Evolutionary conservation across 2,113 vertebrate species (phyloP), one percentile per base, ranked within the genome.

Genomic region (Marmota monax): DNA sequence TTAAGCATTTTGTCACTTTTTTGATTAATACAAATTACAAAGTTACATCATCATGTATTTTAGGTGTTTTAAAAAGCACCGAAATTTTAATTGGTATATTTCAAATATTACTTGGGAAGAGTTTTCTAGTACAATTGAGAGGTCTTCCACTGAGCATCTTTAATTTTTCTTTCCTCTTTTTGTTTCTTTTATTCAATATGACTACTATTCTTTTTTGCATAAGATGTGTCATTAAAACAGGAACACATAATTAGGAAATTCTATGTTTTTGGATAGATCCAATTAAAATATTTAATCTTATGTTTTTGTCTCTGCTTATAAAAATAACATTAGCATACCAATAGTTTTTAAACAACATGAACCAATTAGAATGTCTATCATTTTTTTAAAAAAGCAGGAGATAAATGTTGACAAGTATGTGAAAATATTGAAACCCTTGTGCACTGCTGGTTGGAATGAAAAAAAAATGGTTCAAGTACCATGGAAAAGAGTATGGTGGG

Each of bases 261-360:
- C 32, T 32, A 65, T 74, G 27, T 42, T 92, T 70, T 80, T 73
- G 4, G 18, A 65, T 48, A 37, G 69, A 87, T 48, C 45, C 32
- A 77, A 29, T 48, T 67, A 92, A 58, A 92, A 82, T 82, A 73
- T 84, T 96, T 78, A 51, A 58, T 95, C 88, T 77, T 86, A 51
- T 88, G 72, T 27, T 77, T 94, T 88, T 78, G 61, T 82, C 12
- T 65, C 58, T 94, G 34, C 61, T n/a, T 58, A 74, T 77, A 69
- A 78, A 93, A 90, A 83, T 39, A 42, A 72, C 18, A 45, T 58
- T 69, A 95, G 37, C 37, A 86, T 53, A 65, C 18, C 32, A 56
- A 67, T 67, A 67, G 53, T 88, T 56, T 51, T 82, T 39, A 29
- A 79, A 88, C 58, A 10, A 12, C 12, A 37, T 39, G 27, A 20